Evolutionary conservation across 1,140 invertebrate species (phyloP).

Genomic region (Solenopsis invicta): DNA sequence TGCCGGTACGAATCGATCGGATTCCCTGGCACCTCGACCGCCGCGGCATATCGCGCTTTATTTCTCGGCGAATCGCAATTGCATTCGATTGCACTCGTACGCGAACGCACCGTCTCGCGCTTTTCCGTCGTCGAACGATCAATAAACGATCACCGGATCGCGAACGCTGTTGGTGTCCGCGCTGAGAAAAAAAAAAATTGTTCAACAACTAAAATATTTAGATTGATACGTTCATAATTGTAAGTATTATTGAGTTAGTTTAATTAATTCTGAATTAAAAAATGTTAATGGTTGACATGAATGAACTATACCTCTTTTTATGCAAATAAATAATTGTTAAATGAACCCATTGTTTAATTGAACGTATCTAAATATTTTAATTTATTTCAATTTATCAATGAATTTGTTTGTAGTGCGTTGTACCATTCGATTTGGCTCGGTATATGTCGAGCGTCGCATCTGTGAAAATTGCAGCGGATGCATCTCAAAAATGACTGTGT

Average conservation of each 20-base stretch:
- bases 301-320: no score
- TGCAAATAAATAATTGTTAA: no score
- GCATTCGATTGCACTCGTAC: background rate
- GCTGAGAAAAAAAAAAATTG: no score
- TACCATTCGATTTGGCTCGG: background rate
- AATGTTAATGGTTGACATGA: no score
- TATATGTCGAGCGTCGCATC: background rate
- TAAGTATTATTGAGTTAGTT: no score
- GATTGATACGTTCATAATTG: no score
- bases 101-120: background rate
- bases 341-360: no score
- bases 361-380: no score
- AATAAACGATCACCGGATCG: background rate
- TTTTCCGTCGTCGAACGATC: background rate
- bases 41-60: background rate
- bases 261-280: no score
- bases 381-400: no score
- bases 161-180: background rate
- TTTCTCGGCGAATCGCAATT: background rate
- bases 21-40: slow-evolving; percentile 30
- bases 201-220: no score
- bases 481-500: background rate
- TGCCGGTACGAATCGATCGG: slow-evolving; percentile 53
- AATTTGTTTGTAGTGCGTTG: background rate
- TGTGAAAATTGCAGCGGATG: background rate